A percentile compares a stretch with the other conserved stretches of the same genome.
Conservation (phyloP, 1,140 invertebrate species). For the Eufriesea mexicana region DNA sequence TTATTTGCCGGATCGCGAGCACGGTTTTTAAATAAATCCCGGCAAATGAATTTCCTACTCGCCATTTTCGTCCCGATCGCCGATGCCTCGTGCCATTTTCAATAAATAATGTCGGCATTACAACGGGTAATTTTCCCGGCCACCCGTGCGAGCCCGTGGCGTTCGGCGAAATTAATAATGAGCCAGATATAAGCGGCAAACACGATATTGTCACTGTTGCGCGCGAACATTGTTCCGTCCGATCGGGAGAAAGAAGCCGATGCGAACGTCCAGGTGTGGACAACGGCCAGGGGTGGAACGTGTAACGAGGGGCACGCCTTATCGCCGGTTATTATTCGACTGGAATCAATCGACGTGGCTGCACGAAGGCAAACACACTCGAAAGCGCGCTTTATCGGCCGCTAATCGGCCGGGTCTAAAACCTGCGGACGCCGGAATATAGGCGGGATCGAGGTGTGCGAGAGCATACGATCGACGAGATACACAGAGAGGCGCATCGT, state of each 20-base stretch:
- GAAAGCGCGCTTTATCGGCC: slow-evolving; percentile 51
- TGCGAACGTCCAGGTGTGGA: slow-evolving; percentile 70
- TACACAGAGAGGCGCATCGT: neutral
- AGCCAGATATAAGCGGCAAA: slow-evolving; percentile 51
- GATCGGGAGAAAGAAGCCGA: slow-evolving; percentile 61
- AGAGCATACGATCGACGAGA: neutral
- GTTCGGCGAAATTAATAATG: slow-evolving; percentile 48
- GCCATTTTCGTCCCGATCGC: neutral
- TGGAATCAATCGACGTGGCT: slow-evolving; percentile 58
- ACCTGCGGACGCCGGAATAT: neutral
- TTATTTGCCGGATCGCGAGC: neutral
- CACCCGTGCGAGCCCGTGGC: neutral
- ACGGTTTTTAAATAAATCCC: neutral
- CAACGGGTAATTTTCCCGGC: slow-evolving; percentile 6
- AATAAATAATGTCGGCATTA: slow-evolving; percentile 8
- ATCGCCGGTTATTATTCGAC: slow-evolving; percentile 63
- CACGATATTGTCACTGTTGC: slow-evolving; percentile 59
- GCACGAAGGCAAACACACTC: slow-evolving; percentile 49
- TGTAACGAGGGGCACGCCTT: slow-evolving; percentile 47
- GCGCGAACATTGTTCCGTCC: slow-evolving; percentile 44
- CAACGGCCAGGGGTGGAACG: slow-evolving; percentile 19
- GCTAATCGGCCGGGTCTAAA: slow-evolving; percentile 45
- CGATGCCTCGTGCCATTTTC: neutral
- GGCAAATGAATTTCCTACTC: neutral
- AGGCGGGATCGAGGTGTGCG: neutral